These are phyloP conservation scores for Platyscapa corneri DNA, from an alignment of 1,140 invertebrate species.

Conservation along the genomic window DNA sequence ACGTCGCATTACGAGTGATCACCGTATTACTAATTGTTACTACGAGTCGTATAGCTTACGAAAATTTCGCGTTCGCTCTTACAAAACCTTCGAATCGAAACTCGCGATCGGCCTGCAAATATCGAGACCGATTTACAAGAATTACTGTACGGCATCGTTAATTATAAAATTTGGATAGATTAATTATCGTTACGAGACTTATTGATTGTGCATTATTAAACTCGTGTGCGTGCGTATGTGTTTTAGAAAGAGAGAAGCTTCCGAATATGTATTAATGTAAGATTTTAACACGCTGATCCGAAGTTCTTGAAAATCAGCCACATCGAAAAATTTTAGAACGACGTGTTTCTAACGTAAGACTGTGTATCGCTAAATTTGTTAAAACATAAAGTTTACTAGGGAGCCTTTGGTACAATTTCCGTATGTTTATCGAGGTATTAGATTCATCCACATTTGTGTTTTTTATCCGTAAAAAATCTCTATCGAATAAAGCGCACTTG, in stretches of 20 bases:
- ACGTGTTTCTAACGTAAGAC: no score
- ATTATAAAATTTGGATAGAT: not conserved
- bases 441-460: not conserved
- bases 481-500: not conserved
- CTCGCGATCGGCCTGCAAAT: not conserved
- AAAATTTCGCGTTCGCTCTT: no score
- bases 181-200: not conserved
- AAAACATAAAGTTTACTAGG: not conserved
- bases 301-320: no score
- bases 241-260: not conserved
- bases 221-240: not conserved
- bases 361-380: not conserved
- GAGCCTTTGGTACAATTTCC: not conserved
- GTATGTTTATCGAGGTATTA: no score
- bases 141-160: not conserved
- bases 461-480: not conserved
- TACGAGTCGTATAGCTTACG: no score
- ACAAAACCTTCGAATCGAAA: not conserved
- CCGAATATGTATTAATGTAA: not conserved
- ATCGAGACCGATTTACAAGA: not conserved
- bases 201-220: not conserved
- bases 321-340: no score
- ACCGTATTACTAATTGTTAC: no score
- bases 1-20: no score
- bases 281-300: not conserved